Conservation (phyloP, 2,888 invertebrate genomes). For the Lamellibrachia columna region DNA sequence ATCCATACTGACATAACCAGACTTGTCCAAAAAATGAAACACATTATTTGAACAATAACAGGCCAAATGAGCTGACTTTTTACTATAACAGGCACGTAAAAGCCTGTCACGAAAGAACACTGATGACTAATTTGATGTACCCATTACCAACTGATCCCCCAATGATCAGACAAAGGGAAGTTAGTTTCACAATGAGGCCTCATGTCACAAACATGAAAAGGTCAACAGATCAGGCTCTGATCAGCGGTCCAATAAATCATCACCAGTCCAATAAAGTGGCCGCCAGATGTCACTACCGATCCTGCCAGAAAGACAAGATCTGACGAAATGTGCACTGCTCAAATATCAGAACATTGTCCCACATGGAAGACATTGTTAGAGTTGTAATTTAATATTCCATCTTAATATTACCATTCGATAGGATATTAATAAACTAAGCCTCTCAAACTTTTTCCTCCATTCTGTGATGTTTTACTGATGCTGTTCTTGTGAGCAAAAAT, state of each 20-base stretch:
- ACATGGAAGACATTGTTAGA: neutral
- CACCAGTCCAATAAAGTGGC: neutral
- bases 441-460: too few relatives aligned
- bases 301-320: neutral
- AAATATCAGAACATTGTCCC: neutral
- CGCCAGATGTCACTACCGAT: slow-evolving; percentile 4
- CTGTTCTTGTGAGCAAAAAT: too few relatives aligned
- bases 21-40: neutral
- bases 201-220: neutral
- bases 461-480: too few relatives aligned
- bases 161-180: neutral
- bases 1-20: too few relatives aligned
- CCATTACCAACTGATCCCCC: neutral
- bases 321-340: neutral
- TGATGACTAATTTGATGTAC: neutral
- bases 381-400: too few relatives aligned
- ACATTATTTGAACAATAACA: neutral
- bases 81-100: neutral
- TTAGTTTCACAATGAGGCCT: neutral
- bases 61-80: neutral
- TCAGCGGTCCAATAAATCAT: neutral
- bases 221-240: neutral
- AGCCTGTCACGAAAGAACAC: neutral
- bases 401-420: too few relatives aligned
- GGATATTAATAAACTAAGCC: too few relatives aligned